A percentile compares a stretch with the other conserved stretches of the same genome.
These are phyloP conservation scores for Struthidea cinerea DNA, from an alignment of 2,113 vertebrate species.

Conservation along the genomic window DNA sequence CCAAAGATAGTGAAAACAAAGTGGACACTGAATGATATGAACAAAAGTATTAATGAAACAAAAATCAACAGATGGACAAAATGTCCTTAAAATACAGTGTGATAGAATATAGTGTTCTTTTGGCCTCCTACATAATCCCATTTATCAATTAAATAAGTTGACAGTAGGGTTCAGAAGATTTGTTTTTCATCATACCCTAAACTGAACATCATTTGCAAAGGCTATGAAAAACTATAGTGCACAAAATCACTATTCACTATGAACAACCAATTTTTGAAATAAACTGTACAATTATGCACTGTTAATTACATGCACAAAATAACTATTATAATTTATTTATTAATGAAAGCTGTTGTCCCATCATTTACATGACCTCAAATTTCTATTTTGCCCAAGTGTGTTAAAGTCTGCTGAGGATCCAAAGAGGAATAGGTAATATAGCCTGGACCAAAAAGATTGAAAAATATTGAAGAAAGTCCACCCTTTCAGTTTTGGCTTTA, in stretches of 20 bases:
- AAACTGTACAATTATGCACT: neutral
- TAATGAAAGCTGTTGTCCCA: neutral
- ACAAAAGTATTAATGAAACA: neutral
- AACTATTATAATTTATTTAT: neutral
- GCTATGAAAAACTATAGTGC: neutral
- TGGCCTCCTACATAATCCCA: neutral
- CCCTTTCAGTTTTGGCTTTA: neutral
- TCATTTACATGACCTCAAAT: neutral
- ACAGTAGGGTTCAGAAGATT: neutral
- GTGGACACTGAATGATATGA: neutral
- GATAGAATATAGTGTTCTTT: neutral
- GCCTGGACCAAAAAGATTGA: neutral
- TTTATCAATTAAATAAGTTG: neutral
- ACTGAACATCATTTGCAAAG: neutral
- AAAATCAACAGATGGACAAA: neutral
- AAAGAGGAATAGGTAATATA: neutral
- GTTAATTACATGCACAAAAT: neutral
- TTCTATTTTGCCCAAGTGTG: neutral
- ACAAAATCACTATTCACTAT: neutral
- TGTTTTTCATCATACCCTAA: neutral
- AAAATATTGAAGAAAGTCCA: neutral
- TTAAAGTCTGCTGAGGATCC: neutral
- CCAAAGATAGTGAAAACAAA: neutral
- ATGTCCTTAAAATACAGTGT: neutral
- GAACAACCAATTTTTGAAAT: neutral